A percentile compares a stretch with the other conserved stretches of the same genome.
These are phyloP conservation scores for Oreochromis grahami DNA, from an alignment of 2,797 vertebrate species.

Conservation along the genomic window DNA sequence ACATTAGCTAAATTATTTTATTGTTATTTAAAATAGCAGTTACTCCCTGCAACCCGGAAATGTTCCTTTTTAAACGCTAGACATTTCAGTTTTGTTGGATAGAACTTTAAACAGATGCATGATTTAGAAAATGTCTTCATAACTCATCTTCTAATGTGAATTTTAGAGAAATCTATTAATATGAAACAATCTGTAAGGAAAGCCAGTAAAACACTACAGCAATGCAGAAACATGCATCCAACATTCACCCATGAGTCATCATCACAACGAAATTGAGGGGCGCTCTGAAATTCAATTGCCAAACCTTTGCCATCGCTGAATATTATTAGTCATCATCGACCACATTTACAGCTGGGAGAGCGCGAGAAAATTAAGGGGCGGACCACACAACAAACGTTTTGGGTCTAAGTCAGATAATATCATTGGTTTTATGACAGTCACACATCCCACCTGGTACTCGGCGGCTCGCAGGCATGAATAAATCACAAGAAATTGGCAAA, in stretches of 20 bases:
- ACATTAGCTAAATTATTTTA: not conserved
- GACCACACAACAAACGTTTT: constrained; percentile 20
- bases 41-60: not conserved
- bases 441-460: constrained; percentile 62
- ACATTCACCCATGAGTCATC: constrained; percentile 25
- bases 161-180: not conserved
- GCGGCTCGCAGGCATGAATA: constrained; percentile 56
- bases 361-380: constrained; percentile 3
- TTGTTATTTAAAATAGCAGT: not conserved
- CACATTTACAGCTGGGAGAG: constrained; percentile 5
- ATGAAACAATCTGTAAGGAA: not conserved
- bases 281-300: constrained; percentile 28
- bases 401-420: constrained; percentile 50
- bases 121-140: not conserved
- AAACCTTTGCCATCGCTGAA: constrained; percentile 18
- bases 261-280: constrained; percentile 8
- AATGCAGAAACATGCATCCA: not conserved
- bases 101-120: not conserved
- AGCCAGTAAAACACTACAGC: not conserved
- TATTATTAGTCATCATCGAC: constrained; percentile 30
- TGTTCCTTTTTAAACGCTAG: not conserved
- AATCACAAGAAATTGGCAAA: constrained; percentile 59
- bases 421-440: constrained; percentile 52
- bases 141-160: not conserved
- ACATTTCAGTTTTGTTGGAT: not conserved